Percentiles rank a stretch among this genome's conserved stretches.
phyloP scores from a whole-genome alignment of 2,888 invertebrate genomes.

The Nomada flava region DNA sequence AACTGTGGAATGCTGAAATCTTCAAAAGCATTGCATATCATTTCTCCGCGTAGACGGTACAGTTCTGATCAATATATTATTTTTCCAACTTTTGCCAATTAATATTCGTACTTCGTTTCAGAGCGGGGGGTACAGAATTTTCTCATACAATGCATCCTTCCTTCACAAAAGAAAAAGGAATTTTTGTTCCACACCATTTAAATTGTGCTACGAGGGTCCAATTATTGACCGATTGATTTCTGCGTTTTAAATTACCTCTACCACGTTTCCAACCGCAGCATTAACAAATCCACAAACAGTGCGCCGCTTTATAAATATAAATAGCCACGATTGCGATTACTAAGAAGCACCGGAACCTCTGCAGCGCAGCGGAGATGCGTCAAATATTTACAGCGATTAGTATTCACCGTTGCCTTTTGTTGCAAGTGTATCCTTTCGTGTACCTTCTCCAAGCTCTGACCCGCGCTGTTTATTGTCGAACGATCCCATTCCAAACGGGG shows the following conservation, averaged over 20 bases:
- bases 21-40: neutral
- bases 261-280: too few species aligned
- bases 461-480: neutral
- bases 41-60: neutral
- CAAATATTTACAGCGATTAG: neutral
- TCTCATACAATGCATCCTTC: neutral
- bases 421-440: neutral
- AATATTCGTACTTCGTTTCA: neutral
- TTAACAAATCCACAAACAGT: too few species aligned
- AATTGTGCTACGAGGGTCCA: too few species aligned
- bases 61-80: neutral
- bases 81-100: neutral
- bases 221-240: too few species aligned
- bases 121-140: neutral
- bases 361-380: neutral
- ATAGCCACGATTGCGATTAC: too few species aligned
- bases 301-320: too few species aligned
- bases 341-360: neutral
- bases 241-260: too few species aligned
- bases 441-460: too few species aligned
- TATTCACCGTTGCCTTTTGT: neutral
- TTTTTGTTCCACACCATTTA: too few species aligned
- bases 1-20: neutral
- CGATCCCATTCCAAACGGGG: conserved; percentile 10
- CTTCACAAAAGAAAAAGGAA: too few species aligned